Percentiles rank a stretch among this genome's conserved stretches.
These are phyloP conservation scores for Narcine bancroftii DNA, from an alignment of 2,113 vertebrate genomes.

Conservation along the genomic window DNA sequence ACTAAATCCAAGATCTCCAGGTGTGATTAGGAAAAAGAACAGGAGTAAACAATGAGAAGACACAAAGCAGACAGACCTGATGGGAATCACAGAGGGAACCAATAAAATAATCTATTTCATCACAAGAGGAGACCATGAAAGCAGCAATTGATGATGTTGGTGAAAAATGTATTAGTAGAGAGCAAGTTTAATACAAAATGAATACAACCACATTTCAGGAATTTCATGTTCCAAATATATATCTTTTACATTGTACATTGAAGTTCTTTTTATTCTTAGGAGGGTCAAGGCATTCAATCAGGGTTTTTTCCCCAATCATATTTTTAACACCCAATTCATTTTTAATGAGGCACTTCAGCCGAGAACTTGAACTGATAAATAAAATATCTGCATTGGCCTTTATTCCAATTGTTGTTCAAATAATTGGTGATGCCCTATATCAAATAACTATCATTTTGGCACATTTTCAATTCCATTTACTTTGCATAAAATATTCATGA, in stretches of 20 bases:
- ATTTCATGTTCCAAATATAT: neutral
- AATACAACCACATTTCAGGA: neutral
- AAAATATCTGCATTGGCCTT: neutral
- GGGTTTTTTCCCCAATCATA: neutral
- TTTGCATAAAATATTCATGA: neutral
- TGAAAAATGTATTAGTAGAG: neutral
- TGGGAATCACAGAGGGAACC: neutral
- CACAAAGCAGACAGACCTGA: neutral
- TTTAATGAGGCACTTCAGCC: neutral
- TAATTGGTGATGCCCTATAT: neutral
- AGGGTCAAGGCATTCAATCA: neutral
- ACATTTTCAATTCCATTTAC: neutral
- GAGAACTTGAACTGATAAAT: neutral
- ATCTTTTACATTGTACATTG: neutral
- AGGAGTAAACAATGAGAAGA: neutral
- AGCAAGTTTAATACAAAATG: neutral
- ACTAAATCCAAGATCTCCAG: too few species aligned
- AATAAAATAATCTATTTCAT: neutral
- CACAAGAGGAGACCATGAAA: neutral
- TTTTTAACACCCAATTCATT: neutral
- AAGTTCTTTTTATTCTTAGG: neutral
- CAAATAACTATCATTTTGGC: neutral
- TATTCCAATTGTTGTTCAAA: neutral
- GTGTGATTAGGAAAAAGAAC: neutral
- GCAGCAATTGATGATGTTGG: neutral